Evolutionary conservation across 2,113 vertebrate genomes (phyloP).

Genomic region (Scalopus aquaticus): DNA sequence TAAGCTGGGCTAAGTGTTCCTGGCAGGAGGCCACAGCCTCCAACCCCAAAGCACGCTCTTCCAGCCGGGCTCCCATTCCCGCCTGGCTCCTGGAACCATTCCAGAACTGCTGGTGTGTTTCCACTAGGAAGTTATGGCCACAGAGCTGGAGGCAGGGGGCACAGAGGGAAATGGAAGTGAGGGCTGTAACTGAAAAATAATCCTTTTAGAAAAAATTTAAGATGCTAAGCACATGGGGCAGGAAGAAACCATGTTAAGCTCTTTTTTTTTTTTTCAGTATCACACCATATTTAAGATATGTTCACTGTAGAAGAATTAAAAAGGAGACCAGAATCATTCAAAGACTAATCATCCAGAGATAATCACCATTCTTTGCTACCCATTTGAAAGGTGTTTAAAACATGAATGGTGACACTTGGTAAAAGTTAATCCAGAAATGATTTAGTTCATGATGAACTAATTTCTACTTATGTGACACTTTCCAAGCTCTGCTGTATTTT

Average conservation of each 20-base stretch:
- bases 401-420: neutral
- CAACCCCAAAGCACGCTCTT: too few relatives aligned
- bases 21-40: neutral
- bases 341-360: neutral
- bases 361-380: neutral
- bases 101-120: neutral
- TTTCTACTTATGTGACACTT: neutral
- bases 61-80: too few relatives aligned
- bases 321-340: neutral
- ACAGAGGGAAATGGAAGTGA: neutral
- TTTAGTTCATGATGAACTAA: neutral
- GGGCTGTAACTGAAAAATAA: neutral
- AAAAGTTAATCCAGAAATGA: neutral
- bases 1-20: neutral
- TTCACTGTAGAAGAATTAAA: neutral
- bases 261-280: neutral
- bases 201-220: neutral
- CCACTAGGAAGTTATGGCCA: neutral
- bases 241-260: too few relatives aligned
- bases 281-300: too few relatives aligned
- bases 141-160: too few relatives aligned
- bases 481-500: neutral
- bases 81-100: neutral
- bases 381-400: neutral
- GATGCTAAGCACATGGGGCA: too few relatives aligned